Percentiles rank a stretch among this genome's conserved stretches.
Conservation (phyloP, 2,113 vertebrate genomes). For the Archocentrus centrarchus region DNA sequence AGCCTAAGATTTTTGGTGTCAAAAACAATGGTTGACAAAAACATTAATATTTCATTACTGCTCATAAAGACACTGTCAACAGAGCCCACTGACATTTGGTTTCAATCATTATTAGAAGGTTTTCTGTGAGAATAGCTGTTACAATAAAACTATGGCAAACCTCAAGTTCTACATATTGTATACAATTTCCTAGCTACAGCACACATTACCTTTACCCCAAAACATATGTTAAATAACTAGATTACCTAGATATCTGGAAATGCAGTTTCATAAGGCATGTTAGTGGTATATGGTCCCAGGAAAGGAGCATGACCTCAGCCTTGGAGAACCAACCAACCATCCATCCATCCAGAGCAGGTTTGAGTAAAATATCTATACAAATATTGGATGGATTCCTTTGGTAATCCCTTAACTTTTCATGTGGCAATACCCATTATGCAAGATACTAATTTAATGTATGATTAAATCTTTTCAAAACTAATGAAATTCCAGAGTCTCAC, state of each 20-base stretch:
- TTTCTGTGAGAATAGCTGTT: conserved; percentile 9
- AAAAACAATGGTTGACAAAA: conserved; percentile 48
- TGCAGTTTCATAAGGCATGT: too few species aligned
- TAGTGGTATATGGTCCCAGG: too few species aligned
- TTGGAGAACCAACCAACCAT: fast-evolving
- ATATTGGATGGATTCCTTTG: conserved; percentile 3
- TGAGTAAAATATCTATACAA: background rate
- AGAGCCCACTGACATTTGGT: conserved; percentile 16
- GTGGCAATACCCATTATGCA: background rate
- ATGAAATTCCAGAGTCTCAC: background rate
- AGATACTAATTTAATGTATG: background rate
- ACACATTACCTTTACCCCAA: background rate
- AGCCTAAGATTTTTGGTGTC: conserved; percentile 48
- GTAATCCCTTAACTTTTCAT: background rate
- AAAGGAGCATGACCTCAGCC: too few species aligned
- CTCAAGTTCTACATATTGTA: background rate
- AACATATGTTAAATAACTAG: background rate
- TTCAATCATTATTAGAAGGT: conserved; percentile 28
- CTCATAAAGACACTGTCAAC: conserved; percentile 60
- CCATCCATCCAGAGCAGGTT: background rate
- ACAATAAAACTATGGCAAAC: background rate
- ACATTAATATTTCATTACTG: conserved; percentile 61
- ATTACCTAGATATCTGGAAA: background rate
- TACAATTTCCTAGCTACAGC: background rate
- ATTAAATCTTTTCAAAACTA: background rate